A percentile compares a stretch with the other conserved stretches of the same genome.
These are phyloP conservation scores for Hipposideros larvatus DNA, from an alignment of 2,797 vertebrate species.

Conservation along the genomic window DNA sequence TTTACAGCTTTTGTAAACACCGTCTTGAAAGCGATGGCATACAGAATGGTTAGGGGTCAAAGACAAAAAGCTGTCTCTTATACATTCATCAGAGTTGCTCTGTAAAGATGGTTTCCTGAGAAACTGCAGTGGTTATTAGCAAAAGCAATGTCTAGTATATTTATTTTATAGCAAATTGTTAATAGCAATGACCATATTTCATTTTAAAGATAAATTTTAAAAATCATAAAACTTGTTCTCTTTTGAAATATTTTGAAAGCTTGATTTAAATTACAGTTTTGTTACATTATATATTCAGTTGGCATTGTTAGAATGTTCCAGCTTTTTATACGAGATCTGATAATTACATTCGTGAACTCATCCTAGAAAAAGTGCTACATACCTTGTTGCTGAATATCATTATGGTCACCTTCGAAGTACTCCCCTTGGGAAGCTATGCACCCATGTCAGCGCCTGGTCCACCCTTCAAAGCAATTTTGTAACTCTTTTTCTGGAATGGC, in stretches of 20 bases:
- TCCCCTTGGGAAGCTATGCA: no score
- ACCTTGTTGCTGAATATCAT: no score
- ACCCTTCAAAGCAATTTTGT: no score
- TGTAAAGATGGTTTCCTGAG: conserved; percentile 15
- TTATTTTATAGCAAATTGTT: conserved; percentile 61
- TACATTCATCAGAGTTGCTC: background rate
- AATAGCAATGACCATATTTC: conserved; percentile 69
- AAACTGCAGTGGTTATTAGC: conserved; percentile 42
- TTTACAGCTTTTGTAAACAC: background rate
- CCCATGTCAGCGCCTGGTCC: no score
- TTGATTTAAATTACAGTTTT: conserved; percentile 72
- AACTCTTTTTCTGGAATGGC: no score
- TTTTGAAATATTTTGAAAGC: conserved; percentile 68
- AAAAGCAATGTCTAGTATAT: conserved; percentile 6
- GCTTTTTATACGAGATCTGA: conserved; percentile 1
- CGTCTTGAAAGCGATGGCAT: conserved; percentile 8
- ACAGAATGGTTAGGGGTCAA: background rate
- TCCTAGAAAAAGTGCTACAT: no score
- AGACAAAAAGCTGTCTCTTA: conserved; percentile 26
- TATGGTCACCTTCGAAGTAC: no score
- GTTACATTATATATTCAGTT: conserved; percentile 12
- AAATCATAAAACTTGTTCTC: conserved; percentile 57
- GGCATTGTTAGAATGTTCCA: conserved; percentile 49
- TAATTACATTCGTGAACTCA: no score
- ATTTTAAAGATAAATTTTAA: conserved; percentile 67